A percentile compares a stretch with the other conserved stretches of the same genome.
Evolutionary conservation across 2,888 invertebrate species (phyloP).

Genomic region (Tachystola acroxantha): DNA sequence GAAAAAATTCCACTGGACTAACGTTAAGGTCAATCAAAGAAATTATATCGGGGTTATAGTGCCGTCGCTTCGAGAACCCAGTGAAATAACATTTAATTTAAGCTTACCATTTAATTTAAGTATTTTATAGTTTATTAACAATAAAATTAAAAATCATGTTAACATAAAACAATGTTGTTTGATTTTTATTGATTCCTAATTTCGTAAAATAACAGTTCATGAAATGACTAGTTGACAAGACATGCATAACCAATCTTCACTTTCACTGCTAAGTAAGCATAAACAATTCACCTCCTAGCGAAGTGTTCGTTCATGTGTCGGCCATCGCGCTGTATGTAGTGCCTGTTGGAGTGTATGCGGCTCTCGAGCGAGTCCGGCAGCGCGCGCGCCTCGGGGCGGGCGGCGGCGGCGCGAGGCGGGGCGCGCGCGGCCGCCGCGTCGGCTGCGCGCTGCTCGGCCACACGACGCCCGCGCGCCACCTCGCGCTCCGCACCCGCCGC

Average conservation of each 20-base stretch:
- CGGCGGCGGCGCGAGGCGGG: slow-evolving; percentile 82
- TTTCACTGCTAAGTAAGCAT: too few relatives aligned
- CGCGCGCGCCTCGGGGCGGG: slow-evolving; percentile 67
- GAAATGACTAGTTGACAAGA: too few relatives aligned
- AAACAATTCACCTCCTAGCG: slow-evolving; percentile 80
- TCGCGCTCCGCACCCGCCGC: slow-evolving; percentile 86
- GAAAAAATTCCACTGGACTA: slow-evolving; percentile 86
- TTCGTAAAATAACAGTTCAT: too few relatives aligned
- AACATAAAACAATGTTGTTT: not conserved
- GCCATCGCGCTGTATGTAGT: slow-evolving; percentile 91
- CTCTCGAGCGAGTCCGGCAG: slow-evolving; percentile 86
- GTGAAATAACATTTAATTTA: slow-evolving; percentile 9
- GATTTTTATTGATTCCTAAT: not conserved
- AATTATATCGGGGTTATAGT: slow-evolving; percentile 4
- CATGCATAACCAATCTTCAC: too few relatives aligned
- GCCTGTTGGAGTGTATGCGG: slow-evolving; percentile 91
- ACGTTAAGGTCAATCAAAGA: slow-evolving; percentile 16
- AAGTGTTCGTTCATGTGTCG: slow-evolving; percentile 91
- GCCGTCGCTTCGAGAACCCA: slow-evolving; percentile 12
- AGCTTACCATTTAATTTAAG: slow-evolving; percentile 15
- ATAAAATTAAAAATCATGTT: slow-evolving; percentile 3
- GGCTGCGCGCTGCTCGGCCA: slow-evolving; percentile 80
- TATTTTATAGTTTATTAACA: slow-evolving; percentile 14
- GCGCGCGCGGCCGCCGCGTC: slow-evolving; percentile 50
- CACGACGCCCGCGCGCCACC: slow-evolving; percentile 80